A percentile compares a stretch with the other conserved stretches of the same genome.
phyloP scores from a whole-genome alignment of 2,797 vertebrate genomes.

The Coranthus polyacanthus region DNA sequence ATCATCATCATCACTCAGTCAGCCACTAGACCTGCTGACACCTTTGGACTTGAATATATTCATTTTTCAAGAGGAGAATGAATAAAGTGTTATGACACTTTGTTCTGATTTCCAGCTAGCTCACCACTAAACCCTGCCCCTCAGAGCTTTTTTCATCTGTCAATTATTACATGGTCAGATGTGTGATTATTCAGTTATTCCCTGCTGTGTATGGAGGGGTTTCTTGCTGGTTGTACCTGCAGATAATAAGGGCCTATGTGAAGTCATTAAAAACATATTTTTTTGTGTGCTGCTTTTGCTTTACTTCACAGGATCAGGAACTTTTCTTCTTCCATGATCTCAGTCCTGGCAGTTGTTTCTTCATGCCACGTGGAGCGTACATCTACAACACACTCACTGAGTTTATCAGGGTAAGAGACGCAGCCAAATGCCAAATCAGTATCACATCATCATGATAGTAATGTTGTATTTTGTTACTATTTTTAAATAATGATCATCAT shows the following conservation, averaged over 20 bases:
- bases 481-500: too few relatives aligned
- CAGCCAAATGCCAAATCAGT: not conserved
- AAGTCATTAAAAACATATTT: conserved; percentile 35
- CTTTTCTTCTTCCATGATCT: conserved; percentile 98
- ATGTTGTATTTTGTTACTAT: not conserved
- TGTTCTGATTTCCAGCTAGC: not conserved
- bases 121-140: not conserved
- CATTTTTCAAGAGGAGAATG: not conserved
- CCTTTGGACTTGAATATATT: not conserved
- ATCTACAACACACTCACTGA: conserved; percentile 92
- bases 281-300: conserved; percentile 9
- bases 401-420: conserved; percentile 90
- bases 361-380: conserved; percentile 92
- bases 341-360: conserved; percentile 97
- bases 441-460: not conserved
- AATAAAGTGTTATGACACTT: not conserved
- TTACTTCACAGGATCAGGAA: conserved; percentile 90
- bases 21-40: not conserved
- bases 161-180: conserved; percentile 1
- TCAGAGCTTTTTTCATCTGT: not conserved
- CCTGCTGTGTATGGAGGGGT: conserved; percentile 24
- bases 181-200: conserved; percentile 37
- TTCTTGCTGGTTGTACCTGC: conserved; percentile 41
- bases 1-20: too few relatives aligned
- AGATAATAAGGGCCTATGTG: conserved; percentile 15